A percentile compares a stretch with the other conserved stretches of the same genome.
These are phyloP conservation scores for Scaptomyza reducta DNA, from an alignment of 2,888 invertebrate genomes.

Conservation along the genomic window DNA sequence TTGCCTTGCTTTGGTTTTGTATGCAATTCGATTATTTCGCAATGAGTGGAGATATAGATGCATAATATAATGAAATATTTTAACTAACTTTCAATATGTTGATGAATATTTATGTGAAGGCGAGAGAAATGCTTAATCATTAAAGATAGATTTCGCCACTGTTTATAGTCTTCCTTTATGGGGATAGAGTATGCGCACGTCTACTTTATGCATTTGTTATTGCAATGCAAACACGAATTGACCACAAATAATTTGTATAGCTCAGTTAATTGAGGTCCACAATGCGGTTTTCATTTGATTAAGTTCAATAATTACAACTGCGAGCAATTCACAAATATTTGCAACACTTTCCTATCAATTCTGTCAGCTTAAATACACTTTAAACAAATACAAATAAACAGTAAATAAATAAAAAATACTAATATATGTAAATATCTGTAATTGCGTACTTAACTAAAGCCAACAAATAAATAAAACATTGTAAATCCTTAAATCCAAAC, in stretches of 20 bases:
- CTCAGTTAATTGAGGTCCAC: slow-evolving; percentile 72
- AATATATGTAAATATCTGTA: neutral
- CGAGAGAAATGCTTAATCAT: too few relatives aligned
- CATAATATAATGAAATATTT: neutral
- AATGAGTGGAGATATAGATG: neutral
- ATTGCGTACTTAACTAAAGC: neutral
- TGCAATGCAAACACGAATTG: slow-evolving; percentile 48
- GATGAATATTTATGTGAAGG: too few relatives aligned
- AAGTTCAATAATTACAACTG: slow-evolving; percentile 67
- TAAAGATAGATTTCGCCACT: neutral
- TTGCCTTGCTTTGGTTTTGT: slow-evolving; percentile 19
- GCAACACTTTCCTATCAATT: slow-evolving; percentile 8
- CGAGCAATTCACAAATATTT: slow-evolving; percentile 50
- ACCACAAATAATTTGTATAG: slow-evolving; percentile 75
- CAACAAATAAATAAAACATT: neutral
- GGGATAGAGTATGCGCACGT: slow-evolving; percentile 17
- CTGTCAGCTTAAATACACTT: slow-evolving; percentile 26
- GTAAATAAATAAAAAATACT: neutral
- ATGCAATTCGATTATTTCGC: slow-evolving; percentile 22
- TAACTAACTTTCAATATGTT: too few relatives aligned
- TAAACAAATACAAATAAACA: slow-evolving; percentile 7
- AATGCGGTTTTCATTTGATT: slow-evolving; percentile 72
- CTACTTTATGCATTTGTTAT: slow-evolving; percentile 5
- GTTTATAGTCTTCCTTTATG: neutral
- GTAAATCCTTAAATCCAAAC: neutral